Percentiles rank a stretch among this genome's conserved stretches.
phyloP scores from a whole-genome alignment of 2,113 vertebrate species.

The Formicarius rufipectus region DNA sequence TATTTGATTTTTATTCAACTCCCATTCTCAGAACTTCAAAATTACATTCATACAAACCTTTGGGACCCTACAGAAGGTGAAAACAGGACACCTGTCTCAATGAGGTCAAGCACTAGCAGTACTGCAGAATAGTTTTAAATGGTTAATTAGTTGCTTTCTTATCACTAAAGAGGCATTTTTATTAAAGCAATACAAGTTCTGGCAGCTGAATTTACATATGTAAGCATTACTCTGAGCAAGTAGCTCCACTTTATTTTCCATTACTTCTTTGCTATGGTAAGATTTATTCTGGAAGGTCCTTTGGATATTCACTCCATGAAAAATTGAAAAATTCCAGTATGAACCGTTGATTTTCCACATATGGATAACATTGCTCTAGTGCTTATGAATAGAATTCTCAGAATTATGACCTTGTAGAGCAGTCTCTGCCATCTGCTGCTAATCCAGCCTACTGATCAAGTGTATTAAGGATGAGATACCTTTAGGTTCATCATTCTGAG shows the following conservation, averaged over 20 bases:
- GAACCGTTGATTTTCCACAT: slow-evolving; percentile 65
- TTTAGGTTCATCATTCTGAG: neutral
- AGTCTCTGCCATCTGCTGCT: neutral
- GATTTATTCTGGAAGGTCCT: neutral
- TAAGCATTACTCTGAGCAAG: neutral
- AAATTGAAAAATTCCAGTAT: neutral
- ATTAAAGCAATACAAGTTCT: slow-evolving; percentile 23
- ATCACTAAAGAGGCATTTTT: neutral
- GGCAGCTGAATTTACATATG: neutral
- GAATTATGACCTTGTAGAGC: neutral
- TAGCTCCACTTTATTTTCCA: neutral
- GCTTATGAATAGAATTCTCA: neutral
- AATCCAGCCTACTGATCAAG: neutral
- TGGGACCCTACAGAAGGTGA: neutral
- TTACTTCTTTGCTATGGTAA: neutral
- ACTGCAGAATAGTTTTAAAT: neutral
- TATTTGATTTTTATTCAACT: neutral
- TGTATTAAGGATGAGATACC: neutral
- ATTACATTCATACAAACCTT: neutral
- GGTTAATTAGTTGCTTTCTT: neutral
- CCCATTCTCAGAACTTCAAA: neutral
- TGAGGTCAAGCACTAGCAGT: neutral
- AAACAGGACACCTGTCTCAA: neutral
- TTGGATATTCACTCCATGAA: neutral
- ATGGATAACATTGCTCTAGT: slow-evolving; percentile 41